A percentile compares a stretch with the other conserved stretches of the same genome.
These are phyloP conservation scores for Gnathonemus longibarbis DNA, from an alignment of 2,113 vertebrate genomes.

Conservation along the genomic window DNA sequence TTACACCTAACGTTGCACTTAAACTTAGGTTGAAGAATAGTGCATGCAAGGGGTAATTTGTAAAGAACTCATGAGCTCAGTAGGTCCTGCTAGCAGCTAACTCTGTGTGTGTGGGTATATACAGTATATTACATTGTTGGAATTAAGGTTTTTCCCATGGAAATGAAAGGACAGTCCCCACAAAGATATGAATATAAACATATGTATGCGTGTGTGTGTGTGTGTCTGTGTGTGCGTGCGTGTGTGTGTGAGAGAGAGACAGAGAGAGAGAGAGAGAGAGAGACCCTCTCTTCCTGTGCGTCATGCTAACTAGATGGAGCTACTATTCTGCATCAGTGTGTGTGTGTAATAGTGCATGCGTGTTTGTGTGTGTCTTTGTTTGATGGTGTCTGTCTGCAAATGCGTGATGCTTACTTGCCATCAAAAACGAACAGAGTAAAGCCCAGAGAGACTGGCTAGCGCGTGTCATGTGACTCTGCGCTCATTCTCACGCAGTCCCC, in stretches of 20 bases:
- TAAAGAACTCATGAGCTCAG: background rate
- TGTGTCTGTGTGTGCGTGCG: background rate
- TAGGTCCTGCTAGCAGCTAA: background rate
- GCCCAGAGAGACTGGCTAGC: background rate
- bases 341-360: background rate
- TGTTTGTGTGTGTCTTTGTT: background rate
- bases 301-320: background rate
- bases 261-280: background rate
- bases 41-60: background rate
- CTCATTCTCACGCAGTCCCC: constrained; percentile 3
- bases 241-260: background rate
- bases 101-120: background rate
- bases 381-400: background rate
- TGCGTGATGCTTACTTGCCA: background rate
- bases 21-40: background rate
- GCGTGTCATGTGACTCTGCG: background rate
- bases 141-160: background rate
- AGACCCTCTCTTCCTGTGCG: background rate
- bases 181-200: background rate
- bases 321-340: background rate
- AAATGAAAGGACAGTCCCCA: background rate
- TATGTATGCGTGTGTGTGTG: background rate
- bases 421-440: background rate
- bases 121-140: background rate
- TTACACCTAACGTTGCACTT: background rate